Base-by-base conservation (phyloP, 2,797 vertebrate genomes). In the Salarias fasciatus region DNA sequence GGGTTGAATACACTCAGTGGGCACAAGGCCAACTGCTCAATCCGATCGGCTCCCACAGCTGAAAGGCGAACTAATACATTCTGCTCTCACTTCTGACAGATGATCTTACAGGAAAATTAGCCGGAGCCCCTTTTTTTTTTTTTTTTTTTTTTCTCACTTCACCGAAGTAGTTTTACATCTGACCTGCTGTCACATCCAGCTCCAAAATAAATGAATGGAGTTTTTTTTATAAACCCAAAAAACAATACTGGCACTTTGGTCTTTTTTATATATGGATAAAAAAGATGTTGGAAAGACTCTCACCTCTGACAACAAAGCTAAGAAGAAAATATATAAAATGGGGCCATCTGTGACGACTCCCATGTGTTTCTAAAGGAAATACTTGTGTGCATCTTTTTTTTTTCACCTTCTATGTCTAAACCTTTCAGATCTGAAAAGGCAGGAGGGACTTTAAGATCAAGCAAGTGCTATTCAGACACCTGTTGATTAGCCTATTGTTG, bases 1-100 rank as follows among this genome's bases (percentile, higher is more conserved):
- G 93, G 89, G 88, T 92, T 93, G 93, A 95, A 95, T 94, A 92
- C 91, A 92, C 86, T 88, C 84, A 79, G 76, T 87, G 91, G 95
- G 94, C 94, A 86, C 82, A 18, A 82, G 33, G 94, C 96, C 96
- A 96, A 89, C 89, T 90, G 80, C 86, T 81, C 79, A 65, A 82
- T 86, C 87, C 88, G 90, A 72, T 90, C 82, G 80, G 73, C 87
- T 90, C 82, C 86, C 85, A 89, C 83, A 61, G 75, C 60, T 87
- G 75, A 91, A 86, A 88, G 86, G 83, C 63, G 38, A 75, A 72
- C 78, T 80, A 84, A 84, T 77, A 84, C 77, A 85, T 87, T 80
- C 76, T 73, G 67, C 76, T 82, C 70, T 77, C 71, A 41, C 76
- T 82, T 74, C 69, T 77, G 72, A 61, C 80, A 66, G 69, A 84